Evolutionary conservation across 2,888 invertebrate species (phyloP).

Genomic region (Choristoneura rosaceana): DNA sequence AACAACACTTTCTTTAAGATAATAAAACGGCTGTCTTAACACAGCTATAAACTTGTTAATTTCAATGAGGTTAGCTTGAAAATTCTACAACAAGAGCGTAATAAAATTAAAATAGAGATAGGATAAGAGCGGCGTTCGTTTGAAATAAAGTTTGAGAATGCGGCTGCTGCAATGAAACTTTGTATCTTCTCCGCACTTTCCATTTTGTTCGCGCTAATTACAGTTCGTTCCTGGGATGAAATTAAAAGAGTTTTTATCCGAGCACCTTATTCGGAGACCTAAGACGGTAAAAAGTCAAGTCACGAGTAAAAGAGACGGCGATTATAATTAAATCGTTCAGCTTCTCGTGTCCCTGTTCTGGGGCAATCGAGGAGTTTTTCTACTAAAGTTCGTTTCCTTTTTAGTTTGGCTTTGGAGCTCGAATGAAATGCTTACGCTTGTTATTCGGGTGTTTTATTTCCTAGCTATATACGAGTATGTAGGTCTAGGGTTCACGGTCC

Average conservation of each 20-base stretch:
- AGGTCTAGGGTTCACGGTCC: conserved; percentile 2
- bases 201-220: conserved; percentile 71
- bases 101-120: conserved; percentile 32
- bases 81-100: conserved; percentile 24
- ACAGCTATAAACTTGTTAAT: conserved; percentile 19
- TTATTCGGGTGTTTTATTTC: conserved; percentile 27
- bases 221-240: conserved; percentile 66
- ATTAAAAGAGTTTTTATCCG: conserved; percentile 72
- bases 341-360: conserved; percentile 59
- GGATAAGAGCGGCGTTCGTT: conserved; percentile 35
- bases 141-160: conserved; percentile 42
- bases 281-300: conserved; percentile 56
- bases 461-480: conserved; percentile 2
- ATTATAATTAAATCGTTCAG: conserved; percentile 78
- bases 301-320: conserved; percentile 64
- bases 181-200: conserved; percentile 56
- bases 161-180: conserved; percentile 45
- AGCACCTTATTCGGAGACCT: conserved; percentile 47
- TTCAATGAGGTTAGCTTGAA: conserved; percentile 31
- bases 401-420: conserved; percentile 54
- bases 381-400: conserved; percentile 61
- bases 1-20: neutral
- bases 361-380: conserved; percentile 70
- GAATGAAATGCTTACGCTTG: conserved; percentile 47
- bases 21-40: conserved; percentile 4